Conservation (phyloP, 1,140 invertebrate species). For the Penaeus japonicus region DNA sequence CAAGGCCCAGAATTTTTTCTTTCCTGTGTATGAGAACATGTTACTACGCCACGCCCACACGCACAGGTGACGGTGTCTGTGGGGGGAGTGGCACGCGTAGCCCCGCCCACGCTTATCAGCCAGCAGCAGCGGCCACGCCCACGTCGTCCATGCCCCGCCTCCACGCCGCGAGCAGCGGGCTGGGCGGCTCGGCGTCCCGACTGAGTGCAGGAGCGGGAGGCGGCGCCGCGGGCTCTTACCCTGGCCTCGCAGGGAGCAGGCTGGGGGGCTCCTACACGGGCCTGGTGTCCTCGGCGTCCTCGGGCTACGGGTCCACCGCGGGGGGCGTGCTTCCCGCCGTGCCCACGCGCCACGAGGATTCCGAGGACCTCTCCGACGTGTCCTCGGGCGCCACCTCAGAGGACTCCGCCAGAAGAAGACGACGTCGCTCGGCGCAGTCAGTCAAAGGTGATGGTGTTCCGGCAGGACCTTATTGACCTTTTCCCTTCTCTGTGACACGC, state of each 20-base stretch:
- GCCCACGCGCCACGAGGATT: constrained; percentile 33
- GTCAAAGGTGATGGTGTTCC: constrained; percentile 35
- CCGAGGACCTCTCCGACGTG: constrained; percentile 46
- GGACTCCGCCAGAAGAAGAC: constrained; percentile 43
- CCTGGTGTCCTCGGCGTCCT: constrained; percentile 37
- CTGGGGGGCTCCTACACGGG: constrained; percentile 32
- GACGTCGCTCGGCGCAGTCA: constrained; percentile 33
- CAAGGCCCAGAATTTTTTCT: too few relatives aligned
- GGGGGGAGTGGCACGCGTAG: not conserved
- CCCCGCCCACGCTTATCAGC: constrained; percentile 14
- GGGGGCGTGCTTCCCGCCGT: constrained; percentile 16
- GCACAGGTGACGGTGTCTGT: constrained; percentile 31
- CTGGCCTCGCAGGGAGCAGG: constrained; percentile 14
- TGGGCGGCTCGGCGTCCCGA: constrained; percentile 37
- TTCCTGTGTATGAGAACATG: not conserved
- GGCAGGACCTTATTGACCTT: too few relatives aligned
- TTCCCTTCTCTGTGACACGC: too few relatives aligned
- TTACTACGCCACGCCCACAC: not conserved
- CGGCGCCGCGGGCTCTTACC: not conserved
- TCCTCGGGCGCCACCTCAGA: constrained; percentile 44
- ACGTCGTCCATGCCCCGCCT: constrained; percentile 39
- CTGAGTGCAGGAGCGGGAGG: constrained; percentile 11
- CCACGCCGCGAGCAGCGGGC: constrained; percentile 12
- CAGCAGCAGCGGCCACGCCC: constrained; percentile 11
- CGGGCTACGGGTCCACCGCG: constrained; percentile 40